Evolutionary conservation across 2,888 invertebrate species (phyloP), one percentile per base, ranked within the genome.

Genomic region (Drosophila pseudotalamancana): DNA sequence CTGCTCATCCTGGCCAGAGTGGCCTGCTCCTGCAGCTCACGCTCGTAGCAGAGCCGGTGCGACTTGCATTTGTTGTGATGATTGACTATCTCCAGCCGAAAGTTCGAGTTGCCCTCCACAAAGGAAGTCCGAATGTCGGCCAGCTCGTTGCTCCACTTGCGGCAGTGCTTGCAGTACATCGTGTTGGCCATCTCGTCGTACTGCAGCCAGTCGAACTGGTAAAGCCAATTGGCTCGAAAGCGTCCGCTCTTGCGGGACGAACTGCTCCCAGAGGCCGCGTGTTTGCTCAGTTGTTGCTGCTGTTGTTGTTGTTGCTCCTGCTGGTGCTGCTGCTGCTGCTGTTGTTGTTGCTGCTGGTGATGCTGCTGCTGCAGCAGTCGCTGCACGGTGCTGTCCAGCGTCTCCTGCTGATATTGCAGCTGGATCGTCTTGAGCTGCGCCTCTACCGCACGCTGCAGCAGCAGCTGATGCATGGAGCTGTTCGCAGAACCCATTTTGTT

Each of bases 1-100:
- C 34, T 46, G 6, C 19, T 54, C 6, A 35, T 57, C 11, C 50
- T 54, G 35, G 62, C 32, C 18, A 27, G 4, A 49, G 32, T 42
- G 12, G 37, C 11, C 23, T 77, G 71, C 54, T 91, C 89, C 31
- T 89, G 87, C 79, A 89, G 40, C 60, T 93, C 93, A 3, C 92
- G 90, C 61, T 93, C 93, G 42, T 90, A 91, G 89, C 95, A 95
- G 81, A 95, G 90, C 77, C 94, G 93, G 89, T 95, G 95, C 27
- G 95, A 95, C 90, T 95, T 96, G 89, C 95, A 95, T 89, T 95
- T 95, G 89, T 95, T 94, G 88, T 95, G 95, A 90, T 95, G 95
- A 89, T 95, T 95, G 42, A 96, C 94, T 81, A 95, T 95, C 92
- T 95, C 95, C 65, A 95, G 92, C 50, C 95, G 93, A 91, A 95